phyloP scores from a whole-genome alignment of 2,797 vertebrate genomes.

The Anniella stebbinsi region DNA sequence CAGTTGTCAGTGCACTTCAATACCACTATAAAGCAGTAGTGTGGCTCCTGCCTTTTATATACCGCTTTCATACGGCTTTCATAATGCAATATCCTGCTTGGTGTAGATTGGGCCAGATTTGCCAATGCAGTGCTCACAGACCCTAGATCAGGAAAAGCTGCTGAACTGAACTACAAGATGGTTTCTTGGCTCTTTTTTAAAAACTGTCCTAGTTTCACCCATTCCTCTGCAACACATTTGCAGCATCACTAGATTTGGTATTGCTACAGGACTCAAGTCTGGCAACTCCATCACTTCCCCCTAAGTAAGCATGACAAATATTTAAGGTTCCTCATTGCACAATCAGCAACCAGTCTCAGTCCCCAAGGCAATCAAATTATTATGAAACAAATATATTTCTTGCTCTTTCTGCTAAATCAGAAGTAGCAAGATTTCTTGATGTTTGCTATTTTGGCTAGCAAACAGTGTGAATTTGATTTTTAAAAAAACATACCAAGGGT shows the following conservation, averaged over 20 bases:
- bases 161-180: background rate
- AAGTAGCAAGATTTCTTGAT: slow-evolving; percentile 58
- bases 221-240: slow-evolving; percentile 53
- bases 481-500: slow-evolving; percentile 63
- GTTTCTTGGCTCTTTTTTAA: slow-evolving; percentile 25
- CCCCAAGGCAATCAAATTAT: slow-evolving; percentile 48
- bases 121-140: background rate
- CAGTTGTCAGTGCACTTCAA: too few relatives aligned
- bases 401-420: slow-evolving; percentile 69
- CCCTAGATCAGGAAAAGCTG: background rate
- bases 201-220: slow-evolving; percentile 10
- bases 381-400: slow-evolving; percentile 61
- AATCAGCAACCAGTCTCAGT: slow-evolving; percentile 24
- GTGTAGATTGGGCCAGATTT: too few relatives aligned
- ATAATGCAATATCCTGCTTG: too few relatives aligned
- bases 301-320: slow-evolving; percentile 57
- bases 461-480: slow-evolving; percentile 62
- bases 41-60: too few relatives aligned
- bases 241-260: slow-evolving; percentile 52
- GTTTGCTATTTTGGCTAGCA: slow-evolving; percentile 59
- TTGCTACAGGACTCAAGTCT: slow-evolving; percentile 21
- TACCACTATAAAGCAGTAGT: too few relatives aligned
- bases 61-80: too few relatives aligned
- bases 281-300: slow-evolving; percentile 43
- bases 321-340: slow-evolving; percentile 45